Base-by-base conservation (phyloP, 2,113 vertebrate genomes). In the Nicator chloris region DNA sequence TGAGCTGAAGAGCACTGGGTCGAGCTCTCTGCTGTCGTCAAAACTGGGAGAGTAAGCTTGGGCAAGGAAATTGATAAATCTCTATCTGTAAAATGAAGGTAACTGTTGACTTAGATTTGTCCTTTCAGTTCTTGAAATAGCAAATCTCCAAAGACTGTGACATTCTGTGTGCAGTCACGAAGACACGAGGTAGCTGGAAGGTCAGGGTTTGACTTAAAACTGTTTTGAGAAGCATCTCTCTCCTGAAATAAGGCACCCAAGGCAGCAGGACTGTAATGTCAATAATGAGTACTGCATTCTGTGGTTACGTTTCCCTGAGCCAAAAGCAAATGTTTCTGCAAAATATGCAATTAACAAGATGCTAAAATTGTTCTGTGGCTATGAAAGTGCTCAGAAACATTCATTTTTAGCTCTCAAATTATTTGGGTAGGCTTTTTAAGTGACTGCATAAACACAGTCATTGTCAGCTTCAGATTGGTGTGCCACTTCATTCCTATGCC, bases 261-360 rank as follows among this genome's bases (percentile, higher is more conserved):
- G 75, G 76, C 63, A 91, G 61, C 2, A 2, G 49, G 65, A 71
- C 45, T 83, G 37, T 27, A 70, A 59, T 4, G 2, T 57, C 93
- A 89, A 33, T 71, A 90, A 88, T 23, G 78, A 94, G 64, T 80
- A 78, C 61, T 78, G 64, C 69, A n/a, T 81, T 88, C 80, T 93
- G 88, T 61, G 90, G 93, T 93, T 75, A 23, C 39, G 24, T 72
- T 86, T 82, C 65, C 37, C 80, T 82, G 77, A 86, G 86, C 93
- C 92, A 93, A 92, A 94, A 88, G 23, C 66, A 90, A 95, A 94
- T 50, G 80, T 90, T 92, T 56, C 88, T 90, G 86, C 81, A 95
- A 95, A 93, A 95, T 93, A 91, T 82, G 61, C 70, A 92, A 91
- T 93, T 93, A 95, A 72, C 73, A 82, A 84, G 61, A 96, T 33